These are phyloP conservation scores for Tiphia femorata DNA, from an alignment of 2,888 invertebrate genomes.

Conservation along the genomic window DNA sequence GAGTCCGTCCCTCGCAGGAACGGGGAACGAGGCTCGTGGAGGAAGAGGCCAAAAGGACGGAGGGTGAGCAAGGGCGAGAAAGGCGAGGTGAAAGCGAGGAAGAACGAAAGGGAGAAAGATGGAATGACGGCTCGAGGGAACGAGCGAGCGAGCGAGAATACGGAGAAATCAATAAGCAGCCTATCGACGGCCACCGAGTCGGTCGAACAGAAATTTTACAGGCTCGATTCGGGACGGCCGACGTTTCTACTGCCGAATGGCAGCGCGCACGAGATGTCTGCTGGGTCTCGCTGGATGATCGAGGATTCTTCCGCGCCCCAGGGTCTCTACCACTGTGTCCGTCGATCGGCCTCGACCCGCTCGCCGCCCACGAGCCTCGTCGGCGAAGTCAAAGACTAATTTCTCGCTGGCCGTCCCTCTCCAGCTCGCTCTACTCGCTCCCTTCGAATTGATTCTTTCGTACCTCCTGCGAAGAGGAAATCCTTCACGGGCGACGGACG, in stretches of 20 bases:
- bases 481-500: conserved; percentile 8
- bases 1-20: too few relatives aligned
- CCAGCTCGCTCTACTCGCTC: neutral
- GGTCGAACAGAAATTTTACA: conserved; percentile 16
- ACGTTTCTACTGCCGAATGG: too few relatives aligned
- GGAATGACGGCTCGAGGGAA: conserved; percentile 11
- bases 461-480: conserved; percentile 11
- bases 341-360: conserved; percentile 12
- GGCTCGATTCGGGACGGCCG: neutral
- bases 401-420: neutral
- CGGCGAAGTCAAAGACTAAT: too few relatives aligned
- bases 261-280: too few relatives aligned
- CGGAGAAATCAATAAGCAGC: conserved; percentile 43
- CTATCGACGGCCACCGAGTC: conserved; percentile 33
- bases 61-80: neutral
- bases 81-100: conserved; percentile 11
- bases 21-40: neutral
- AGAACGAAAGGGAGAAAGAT: conserved; percentile 10
- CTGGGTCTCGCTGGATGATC: neutral
- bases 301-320: neutral
- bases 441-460: neutral
- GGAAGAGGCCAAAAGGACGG: neutral
- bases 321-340: neutral
- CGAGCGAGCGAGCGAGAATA: conserved; percentile 17
- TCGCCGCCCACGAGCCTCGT: conserved; percentile 13